Base-by-base conservation (phyloP, 2,797 vertebrate genomes). In the Poeciliopsis paucimaculata region DNA sequence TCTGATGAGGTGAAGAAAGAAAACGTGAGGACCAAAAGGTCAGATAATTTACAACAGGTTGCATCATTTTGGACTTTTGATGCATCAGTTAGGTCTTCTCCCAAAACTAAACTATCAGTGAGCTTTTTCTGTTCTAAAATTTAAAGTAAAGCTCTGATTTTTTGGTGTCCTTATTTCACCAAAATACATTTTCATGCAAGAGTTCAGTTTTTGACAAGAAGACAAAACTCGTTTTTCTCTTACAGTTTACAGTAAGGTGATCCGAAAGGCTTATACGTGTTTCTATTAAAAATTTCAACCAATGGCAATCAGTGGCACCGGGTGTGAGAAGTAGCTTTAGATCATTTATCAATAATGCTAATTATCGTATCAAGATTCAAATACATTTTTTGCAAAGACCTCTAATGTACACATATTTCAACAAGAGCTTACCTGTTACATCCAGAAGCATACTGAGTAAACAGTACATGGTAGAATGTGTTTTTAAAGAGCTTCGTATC, bases 61-160 rank as follows among this genome's bases (percentile, higher is more conserved):
- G 15, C 57, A 62, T 62, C 87, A 91, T 51, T 80, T 62, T 80
- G 88, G 66, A 83, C 60, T 45, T 74, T 77, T 66, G 46, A 18
- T 10, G 12, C 47, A 82, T 41, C 36, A 75, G 74, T 62, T 77
- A 57, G 82, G 73, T 82, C 72, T 76, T 31, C 34, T 77, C 6
- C 16, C 41, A 76, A 78, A 84, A 85, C 62, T 3, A 4, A 81
- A 53, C 16, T 53, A 23, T 5, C 36, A 73, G 62, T 64, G 68
- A 80, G 77, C 77, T 51, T 31, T 71, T 36, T 73, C 71, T 64
- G 78, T 68, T 76, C 49, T 20, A 26, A 75, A 76, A 53, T 23
- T 36, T 4, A 51, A 78, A 88, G 53, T 28, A 57, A 84, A 23
- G 10, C 64, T 39, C 62, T 39, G 64, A 41, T 23, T 23, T 20